Conservation (phyloP, 2,888 invertebrate genomes). For the Philonicus albiceps region DNA sequence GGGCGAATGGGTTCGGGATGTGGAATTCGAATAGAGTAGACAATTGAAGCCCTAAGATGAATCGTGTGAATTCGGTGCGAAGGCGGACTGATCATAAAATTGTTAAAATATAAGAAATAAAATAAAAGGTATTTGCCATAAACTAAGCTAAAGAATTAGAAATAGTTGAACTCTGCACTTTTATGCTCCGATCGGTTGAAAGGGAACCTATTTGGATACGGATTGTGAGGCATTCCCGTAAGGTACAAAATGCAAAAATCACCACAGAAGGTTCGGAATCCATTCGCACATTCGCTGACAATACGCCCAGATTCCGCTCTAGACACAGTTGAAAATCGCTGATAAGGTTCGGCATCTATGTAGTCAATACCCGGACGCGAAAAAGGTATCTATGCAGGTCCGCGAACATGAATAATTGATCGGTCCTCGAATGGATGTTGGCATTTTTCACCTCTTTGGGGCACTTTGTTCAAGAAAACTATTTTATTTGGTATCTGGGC, state of each 20-base stretch:
- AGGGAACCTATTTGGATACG: neutral
- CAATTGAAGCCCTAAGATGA: constrained; percentile 7
- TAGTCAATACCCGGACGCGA: neutral
- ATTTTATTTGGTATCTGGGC: neutral
- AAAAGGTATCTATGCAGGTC: neutral
- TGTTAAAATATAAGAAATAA: neutral
- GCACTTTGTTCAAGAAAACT: neutral
- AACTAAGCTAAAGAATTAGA: constrained; percentile 1
- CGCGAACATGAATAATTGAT: constrained; percentile 16
- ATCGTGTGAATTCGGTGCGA: constrained; percentile 44
- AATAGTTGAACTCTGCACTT: neutral
- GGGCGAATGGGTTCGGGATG: neutral
- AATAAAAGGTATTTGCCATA: neutral
- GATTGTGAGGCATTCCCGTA: neutral
- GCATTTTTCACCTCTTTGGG: neutral
- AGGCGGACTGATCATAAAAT: constrained; percentile 45
- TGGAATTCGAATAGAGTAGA: neutral
- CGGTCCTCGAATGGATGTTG: neutral
- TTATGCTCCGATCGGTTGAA: neutral
- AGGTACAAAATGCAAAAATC: neutral
- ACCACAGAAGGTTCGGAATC: neutral
- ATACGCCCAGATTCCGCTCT: constrained; percentile 2
- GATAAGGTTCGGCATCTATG: constrained; percentile 4
- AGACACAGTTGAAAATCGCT: neutral
- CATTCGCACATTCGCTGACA: neutral